Conservation (phyloP, 1,140 invertebrate species). For the Palaemon carinicauda region DNA sequence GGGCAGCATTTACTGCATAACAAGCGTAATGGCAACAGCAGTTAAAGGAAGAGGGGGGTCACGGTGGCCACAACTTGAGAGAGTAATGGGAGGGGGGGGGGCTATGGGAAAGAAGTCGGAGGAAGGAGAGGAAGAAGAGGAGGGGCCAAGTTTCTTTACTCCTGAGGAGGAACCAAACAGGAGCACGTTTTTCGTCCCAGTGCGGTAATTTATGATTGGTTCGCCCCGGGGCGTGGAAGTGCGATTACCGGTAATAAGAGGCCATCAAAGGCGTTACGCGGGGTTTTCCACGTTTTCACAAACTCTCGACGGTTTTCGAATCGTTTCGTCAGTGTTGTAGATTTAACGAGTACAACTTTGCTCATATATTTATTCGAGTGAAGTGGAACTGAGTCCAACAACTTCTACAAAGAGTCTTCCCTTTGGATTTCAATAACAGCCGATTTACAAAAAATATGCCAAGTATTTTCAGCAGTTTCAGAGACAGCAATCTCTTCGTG, state of each 20-base stretch:
- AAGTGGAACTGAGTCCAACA: background rate
- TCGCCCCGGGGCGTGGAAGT: constrained; percentile 39
- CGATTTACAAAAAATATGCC: too few species aligned
- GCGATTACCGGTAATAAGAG: constrained; percentile 52
- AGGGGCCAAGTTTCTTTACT: background rate
- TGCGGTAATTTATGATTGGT: constrained; percentile 54
- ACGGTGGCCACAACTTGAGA: background rate
- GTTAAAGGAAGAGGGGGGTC: background rate
- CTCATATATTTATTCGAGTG: background rate
- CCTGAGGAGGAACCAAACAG: constrained; percentile 25
- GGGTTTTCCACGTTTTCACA: background rate
- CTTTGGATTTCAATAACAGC: too few species aligned
- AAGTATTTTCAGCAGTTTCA: background rate
- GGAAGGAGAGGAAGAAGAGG: background rate
- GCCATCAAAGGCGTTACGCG: constrained; percentile 24
- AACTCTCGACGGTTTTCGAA: background rate
- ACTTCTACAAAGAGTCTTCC: too few species aligned
- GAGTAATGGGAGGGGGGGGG: background rate
- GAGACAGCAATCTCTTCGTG: background rate
- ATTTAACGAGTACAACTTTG: background rate
- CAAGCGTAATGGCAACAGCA: too few species aligned
- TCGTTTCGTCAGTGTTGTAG: background rate
- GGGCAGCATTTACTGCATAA: too few species aligned
- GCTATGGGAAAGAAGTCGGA: background rate
- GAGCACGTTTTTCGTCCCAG: constrained; percentile 39